Conservation (phyloP, 1,140 invertebrate genomes). For the Drosophila nigromelanica region DNA sequence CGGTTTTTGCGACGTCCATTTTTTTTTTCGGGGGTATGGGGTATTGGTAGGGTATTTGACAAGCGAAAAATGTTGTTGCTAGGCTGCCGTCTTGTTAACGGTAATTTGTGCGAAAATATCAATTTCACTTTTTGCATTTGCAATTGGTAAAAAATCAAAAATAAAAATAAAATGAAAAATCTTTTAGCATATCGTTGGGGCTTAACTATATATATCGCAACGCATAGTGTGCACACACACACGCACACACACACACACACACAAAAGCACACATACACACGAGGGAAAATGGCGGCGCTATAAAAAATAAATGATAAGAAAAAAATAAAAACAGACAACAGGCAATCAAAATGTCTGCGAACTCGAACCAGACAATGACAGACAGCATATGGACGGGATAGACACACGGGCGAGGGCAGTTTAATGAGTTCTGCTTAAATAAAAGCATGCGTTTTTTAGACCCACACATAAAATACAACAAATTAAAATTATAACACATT, state of each 20-base stretch:
- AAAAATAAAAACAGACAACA: constrained; percentile 57
- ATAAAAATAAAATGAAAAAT: constrained; percentile 8
- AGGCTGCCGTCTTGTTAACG: constrained; percentile 68
- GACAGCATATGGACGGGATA: constrained; percentile 58
- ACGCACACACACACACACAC: background rate
- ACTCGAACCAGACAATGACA: constrained; percentile 62
- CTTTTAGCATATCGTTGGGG: constrained; percentile 17
- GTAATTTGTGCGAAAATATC: constrained; percentile 75
- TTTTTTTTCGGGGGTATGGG: no score
- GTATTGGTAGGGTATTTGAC: constrained; percentile 42
- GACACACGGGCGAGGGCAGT: constrained; percentile 31
- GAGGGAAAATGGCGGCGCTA: constrained; percentile 45
- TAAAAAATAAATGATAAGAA: constrained; percentile 50
- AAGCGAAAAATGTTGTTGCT: constrained; percentile 70
- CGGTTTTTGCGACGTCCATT: constrained; percentile 34
- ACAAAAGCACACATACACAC: background rate
- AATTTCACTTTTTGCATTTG: constrained; percentile 70
- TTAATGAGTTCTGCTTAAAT: constrained; percentile 1
- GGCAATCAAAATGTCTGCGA: constrained; percentile 68
- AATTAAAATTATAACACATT: no score
- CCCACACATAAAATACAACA: no score
- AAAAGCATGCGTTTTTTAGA: no score
- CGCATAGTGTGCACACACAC: constrained; percentile 6
- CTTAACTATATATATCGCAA: constrained; percentile 23
- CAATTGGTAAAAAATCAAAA: constrained; percentile 22